phyloP scores from a whole-genome alignment of 2,113 vertebrate species.

The Lampris incognitus region DNA sequence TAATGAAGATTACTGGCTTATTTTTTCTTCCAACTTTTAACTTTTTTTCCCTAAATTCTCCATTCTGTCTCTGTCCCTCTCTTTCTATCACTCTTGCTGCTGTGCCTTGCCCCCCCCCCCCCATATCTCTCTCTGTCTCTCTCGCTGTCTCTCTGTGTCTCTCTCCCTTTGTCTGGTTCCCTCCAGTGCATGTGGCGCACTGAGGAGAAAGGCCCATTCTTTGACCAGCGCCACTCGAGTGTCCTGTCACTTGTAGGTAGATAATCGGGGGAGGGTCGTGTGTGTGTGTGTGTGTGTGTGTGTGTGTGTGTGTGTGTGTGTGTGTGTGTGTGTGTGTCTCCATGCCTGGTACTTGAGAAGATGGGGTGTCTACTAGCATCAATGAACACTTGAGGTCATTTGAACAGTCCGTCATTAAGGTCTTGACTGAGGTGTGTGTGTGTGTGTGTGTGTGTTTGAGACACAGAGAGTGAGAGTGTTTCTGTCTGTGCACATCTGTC shows the following conservation, averaged over 20 bases:
- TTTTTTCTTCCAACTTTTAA: background rate
- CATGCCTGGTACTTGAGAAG: constrained; percentile 51
- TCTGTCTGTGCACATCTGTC: constrained; percentile 11
- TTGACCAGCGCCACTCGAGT: constrained; percentile 48
- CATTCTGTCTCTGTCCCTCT: background rate
- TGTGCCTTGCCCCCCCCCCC: too few relatives aligned
- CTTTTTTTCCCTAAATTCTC: background rate
- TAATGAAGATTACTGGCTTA: background rate
- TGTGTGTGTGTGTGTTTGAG: constrained; percentile 38
- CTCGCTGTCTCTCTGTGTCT: constrained; percentile 40
- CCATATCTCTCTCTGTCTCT: background rate
- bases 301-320: constrained; percentile 31
- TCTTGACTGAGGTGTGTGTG: constrained; percentile 34
- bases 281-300: constrained; percentile 13
- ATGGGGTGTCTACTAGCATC: constrained; percentile 50
- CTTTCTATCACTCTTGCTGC: background rate
- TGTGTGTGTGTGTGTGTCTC: constrained; percentile 35
- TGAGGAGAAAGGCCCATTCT: constrained; percentile 51
- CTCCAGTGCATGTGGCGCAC: background rate
- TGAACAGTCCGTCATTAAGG: constrained; percentile 25
- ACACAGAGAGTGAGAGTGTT: constrained; percentile 1
- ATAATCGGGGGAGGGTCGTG: constrained; percentile 59
- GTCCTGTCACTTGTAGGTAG: constrained; percentile 36
- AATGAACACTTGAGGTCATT: constrained; percentile 52
- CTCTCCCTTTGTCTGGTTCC: background rate